Evolutionary conservation across 2,113 vertebrate species (phyloP).

Genomic region (Setophaga coronata): DNA sequence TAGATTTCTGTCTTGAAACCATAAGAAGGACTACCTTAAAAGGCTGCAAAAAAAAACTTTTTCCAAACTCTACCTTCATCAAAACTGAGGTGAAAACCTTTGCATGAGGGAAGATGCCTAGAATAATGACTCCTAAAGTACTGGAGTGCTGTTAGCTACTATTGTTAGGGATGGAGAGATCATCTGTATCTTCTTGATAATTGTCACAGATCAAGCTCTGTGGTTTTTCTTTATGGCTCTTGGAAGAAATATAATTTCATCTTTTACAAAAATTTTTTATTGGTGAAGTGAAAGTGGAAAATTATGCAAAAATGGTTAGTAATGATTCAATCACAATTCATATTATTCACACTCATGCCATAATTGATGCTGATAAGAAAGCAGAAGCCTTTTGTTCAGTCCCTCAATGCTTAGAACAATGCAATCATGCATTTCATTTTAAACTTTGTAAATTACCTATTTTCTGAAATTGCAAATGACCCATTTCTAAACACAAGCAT

Average conservation of each 20-base stretch:
- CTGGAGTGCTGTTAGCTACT: background rate
- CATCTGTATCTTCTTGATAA: background rate
- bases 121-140: background rate
- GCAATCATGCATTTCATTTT: slow-evolving; percentile 19
- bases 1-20: background rate
- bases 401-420: slow-evolving; percentile 35
- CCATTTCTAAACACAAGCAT: slow-evolving; percentile 15
- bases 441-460: slow-evolving; percentile 30
- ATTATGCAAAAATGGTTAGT: slow-evolving; percentile 35
- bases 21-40: background rate
- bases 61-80: background rate
- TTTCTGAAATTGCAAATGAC: slow-evolving; percentile 10
- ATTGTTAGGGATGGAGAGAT: background rate
- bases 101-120: rapidly evolving
- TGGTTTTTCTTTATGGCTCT: background rate
- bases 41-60: background rate
- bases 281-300: slow-evolving; percentile 8
- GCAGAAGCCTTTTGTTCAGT: slow-evolving; percentile 47
- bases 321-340: slow-evolving; percentile 40
- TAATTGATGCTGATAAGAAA: slow-evolving; percentile 54
- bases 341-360: background rate
- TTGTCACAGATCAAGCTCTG: background rate
- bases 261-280: background rate
- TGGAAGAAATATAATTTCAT: background rate
- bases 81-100: background rate